Evolutionary conservation across 1,140 invertebrate species (phyloP), one percentile per base, ranked within the genome.

Genomic region (Alviniconcha marisindica): DNA sequence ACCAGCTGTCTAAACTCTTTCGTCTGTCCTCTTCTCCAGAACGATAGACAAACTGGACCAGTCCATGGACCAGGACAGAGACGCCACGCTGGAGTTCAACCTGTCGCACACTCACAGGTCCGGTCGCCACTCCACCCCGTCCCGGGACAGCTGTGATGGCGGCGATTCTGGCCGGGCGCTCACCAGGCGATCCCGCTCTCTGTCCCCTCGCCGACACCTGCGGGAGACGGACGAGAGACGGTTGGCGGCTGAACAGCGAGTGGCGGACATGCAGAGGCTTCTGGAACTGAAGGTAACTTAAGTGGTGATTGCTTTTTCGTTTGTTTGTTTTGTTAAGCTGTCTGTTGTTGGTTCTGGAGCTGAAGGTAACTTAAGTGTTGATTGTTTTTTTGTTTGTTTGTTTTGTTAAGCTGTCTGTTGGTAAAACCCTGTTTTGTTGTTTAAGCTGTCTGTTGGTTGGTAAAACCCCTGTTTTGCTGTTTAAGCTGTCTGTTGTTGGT

Each of bases 231-330:
- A 1, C 14, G 73, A 51, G 56, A 83, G 69, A n/a, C 38, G 33
- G 38, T 5, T 14, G 36, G 81, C n/a, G 18, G 31, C 2, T 24
- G 77, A 85, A 69, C 83, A 83, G 54, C 86, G 84, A 63, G 74
- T 89, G 33, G 86, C 88, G 1, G 86, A 90, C 71, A 71, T 79
- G 2, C 85, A 90, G 77, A 84, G 86, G 76, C 80, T 87, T 31
- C 78, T 90, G 1, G 87, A 85, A 51, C 69, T 90, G 15, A 90
- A 88, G 86, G 89, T 90, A 74, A 48, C 38, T 1, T 28, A 69
- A 21, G 63, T 69, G n/a, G n/a, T n/a, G n/a, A n/a, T n/a, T n/a
- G n/a, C n/a, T n/a, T n/a, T n/a, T n/a, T n/a, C n/a, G n/a, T n/a
- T n/a, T n/a, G n/a, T n/a, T n/a, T n/a, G n/a, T n/a, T n/a, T n/a